Base-by-base conservation (phyloP, 2,888 invertebrate species). In the Byasa hedistus region DNA sequence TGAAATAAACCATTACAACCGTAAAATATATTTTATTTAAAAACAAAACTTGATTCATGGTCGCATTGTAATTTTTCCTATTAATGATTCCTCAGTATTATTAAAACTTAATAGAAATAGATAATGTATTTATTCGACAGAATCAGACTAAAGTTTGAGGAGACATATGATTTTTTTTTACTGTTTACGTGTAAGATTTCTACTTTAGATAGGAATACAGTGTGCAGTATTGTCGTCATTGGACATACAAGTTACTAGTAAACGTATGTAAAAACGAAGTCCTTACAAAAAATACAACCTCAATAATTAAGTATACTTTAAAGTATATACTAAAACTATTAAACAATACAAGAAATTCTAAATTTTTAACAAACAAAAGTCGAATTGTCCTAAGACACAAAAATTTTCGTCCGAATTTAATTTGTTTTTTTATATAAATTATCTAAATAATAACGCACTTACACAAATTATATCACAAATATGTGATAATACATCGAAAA, bases 221-320 rank as follows among this genome's bases (percentile, higher is more conserved):
- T 77, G 82, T 77, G 79, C 79, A 71, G 80, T 86, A 86, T 86
- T 86, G 86, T 87, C 86, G 73, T 78, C 73, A 72, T 84, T 86
- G 84, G 86, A 85, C 84, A 78, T 80, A 27, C 22, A 54, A n/a
- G 55, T 23, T 55, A 22, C 23, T 19, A 57, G 21, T 21, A 32
- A 23, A 39, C 12, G 21, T 44, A 58, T 17, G 21, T 44, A 3
- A 60, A 27, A 15, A 51, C 51, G n/a, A 51, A 23, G 23, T 23
- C 17, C 17, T 22, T 55, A 19, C 19, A 32, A 32, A 32, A 7
- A 32, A 32, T 32, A 32, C 32, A 32, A 32, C 32, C 32, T 32
- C 10, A 32, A 32, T 7, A 10, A 10, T 32, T 32, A 32, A 10
- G 32, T 32, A 32, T 10, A 32, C 0, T 32, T 32, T 32, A 32